These are phyloP conservation scores for Cryptocephalus moraei DNA, from an alignment of 2,888 invertebrate species.

Conservation along the genomic window DNA sequence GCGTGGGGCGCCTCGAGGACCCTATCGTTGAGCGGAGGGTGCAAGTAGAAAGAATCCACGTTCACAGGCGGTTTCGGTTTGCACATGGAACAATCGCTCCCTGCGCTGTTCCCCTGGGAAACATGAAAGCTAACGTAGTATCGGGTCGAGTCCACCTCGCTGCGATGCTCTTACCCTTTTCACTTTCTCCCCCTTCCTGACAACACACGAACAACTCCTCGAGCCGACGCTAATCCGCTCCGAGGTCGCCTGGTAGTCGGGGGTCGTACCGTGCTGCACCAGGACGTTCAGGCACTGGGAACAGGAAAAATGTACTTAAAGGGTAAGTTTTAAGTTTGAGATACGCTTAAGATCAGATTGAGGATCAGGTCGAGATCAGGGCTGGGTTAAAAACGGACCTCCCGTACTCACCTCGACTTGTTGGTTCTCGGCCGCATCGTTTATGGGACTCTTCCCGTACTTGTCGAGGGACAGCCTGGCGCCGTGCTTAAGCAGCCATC, in stretches of 20 bases:
- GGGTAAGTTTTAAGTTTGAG: too few species aligned
- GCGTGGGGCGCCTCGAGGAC: conserved; percentile 37
- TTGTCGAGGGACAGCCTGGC: conserved; percentile 73
- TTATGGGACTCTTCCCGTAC: conserved; percentile 82
- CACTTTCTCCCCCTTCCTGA: conserved; percentile 33
- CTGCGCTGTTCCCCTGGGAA: conserved; percentile 26
- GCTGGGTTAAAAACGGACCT: background rate
- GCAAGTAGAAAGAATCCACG: conserved; percentile 63
- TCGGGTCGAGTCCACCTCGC: background rate
- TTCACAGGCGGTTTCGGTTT: conserved; percentile 31
- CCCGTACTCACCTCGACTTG: conserved; percentile 66
- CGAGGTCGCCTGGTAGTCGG: conserved; percentile 49
- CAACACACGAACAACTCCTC: conserved; percentile 38
- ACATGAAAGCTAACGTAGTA: background rate
- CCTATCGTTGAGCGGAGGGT: conserved; percentile 48
- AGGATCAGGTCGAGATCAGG: too few species aligned
- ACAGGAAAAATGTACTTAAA: conserved; percentile 11
- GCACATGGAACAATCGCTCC: conserved; percentile 36
- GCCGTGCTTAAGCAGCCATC: conserved; percentile 77
- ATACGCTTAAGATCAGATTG: too few species aligned
- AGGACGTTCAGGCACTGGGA: conserved; percentile 69
- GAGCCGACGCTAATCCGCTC: conserved; percentile 27
- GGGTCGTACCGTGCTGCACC: conserved; percentile 68
- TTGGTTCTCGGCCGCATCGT: conserved; percentile 85
- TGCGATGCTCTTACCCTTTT: conserved; percentile 31